Percentiles rank a stretch among this genome's conserved stretches.
phyloP scores from a whole-genome alignment of 2,888 invertebrate genomes.

The Tortricodes alternella region DNA sequence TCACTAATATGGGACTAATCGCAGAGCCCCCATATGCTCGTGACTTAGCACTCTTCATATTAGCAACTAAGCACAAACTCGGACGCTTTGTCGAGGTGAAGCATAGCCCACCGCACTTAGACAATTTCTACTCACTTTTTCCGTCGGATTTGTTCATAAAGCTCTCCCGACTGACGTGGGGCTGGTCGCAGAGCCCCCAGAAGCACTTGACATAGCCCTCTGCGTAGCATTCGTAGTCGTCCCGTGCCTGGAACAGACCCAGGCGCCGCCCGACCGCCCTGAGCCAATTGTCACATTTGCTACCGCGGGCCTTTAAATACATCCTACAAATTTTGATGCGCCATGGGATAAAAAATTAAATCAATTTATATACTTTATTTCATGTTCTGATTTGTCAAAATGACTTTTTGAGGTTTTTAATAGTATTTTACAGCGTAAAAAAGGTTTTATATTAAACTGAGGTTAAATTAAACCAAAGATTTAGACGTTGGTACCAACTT shows the following conservation, averaged over 20 bases:
- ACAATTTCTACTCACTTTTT: slow-evolving; percentile 35
- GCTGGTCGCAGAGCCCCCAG: slow-evolving; percentile 64
- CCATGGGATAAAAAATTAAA: not conserved
- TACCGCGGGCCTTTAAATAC: slow-evolving; percentile 41
- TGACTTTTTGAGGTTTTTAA: too few species aligned
- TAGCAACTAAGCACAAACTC: too few species aligned
- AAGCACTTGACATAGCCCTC: slow-evolving; percentile 71
- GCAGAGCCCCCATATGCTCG: too few species aligned
- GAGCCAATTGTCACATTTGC: slow-evolving; percentile 52
- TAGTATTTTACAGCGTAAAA: too few species aligned
- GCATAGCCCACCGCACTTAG: too few species aligned
- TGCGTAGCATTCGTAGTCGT: slow-evolving; percentile 63
- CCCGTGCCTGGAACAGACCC: slow-evolving; percentile 52
- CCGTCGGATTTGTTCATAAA: slow-evolving; percentile 38
- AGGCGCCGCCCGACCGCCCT: slow-evolving; percentile 51
- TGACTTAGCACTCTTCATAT: too few species aligned
- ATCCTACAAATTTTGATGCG: slow-evolving; percentile 35
- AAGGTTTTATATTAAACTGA: too few species aligned
- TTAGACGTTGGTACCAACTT: too few species aligned
- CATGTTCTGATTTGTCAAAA: slow-evolving; percentile 1
- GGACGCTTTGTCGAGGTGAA: too few species aligned
- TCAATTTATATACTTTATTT: not conserved
- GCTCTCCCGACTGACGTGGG: slow-evolving; percentile 51
- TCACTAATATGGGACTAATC: too few species aligned
- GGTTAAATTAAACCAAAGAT: too few species aligned